phyloP scores from a whole-genome alignment of 2,888 invertebrate genomes.

The Rhagophthalmus giganteus region DNA sequence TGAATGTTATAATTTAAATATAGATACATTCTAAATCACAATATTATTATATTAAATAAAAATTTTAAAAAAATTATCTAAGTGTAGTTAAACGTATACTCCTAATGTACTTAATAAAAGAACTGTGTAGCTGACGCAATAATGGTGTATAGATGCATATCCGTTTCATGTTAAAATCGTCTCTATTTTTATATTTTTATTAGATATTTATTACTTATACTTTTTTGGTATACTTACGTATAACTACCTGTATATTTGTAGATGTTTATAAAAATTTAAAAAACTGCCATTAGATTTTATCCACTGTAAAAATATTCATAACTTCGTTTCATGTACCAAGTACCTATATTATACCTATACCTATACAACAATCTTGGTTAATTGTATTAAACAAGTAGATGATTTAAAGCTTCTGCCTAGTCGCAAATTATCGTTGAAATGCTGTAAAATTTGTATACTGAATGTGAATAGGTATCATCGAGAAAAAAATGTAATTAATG shows the following conservation, averaged over 20 bases:
- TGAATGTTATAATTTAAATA: too few relatives aligned
- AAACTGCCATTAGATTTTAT: slow-evolving; percentile 27
- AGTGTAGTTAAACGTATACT: slow-evolving; percentile 48
- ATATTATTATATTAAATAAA: too few relatives aligned
- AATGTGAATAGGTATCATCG: slow-evolving; percentile 16
- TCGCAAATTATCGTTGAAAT: slow-evolving; percentile 2
- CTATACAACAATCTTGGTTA: not conserved
- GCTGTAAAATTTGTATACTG: slow-evolving; percentile 14
- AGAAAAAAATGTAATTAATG: slow-evolving; percentile 14
- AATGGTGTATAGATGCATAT: slow-evolving; percentile 52
- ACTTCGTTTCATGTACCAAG: not conserved
- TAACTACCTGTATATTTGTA: not conserved
- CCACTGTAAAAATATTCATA: slow-evolving; percentile 4
- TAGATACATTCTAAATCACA: too few relatives aligned
- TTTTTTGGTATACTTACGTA: not conserved
- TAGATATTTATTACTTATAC: not conserved
- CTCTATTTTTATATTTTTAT: slow-evolving; percentile 1
- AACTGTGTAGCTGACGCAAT: slow-evolving; percentile 58
- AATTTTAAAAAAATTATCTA: slow-evolving; percentile 31
- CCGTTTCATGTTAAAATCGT: slow-evolving; percentile 4
- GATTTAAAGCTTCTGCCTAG: slow-evolving; percentile 10
- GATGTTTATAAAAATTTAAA: not conserved
- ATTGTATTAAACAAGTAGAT: not conserved
- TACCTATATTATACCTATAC: too few relatives aligned
- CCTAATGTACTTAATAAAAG: slow-evolving; percentile 44